These are phyloP conservation scores for Isichthys henryi DNA, from an alignment of 2,113 vertebrate genomes.

Conservation along the genomic window DNA sequence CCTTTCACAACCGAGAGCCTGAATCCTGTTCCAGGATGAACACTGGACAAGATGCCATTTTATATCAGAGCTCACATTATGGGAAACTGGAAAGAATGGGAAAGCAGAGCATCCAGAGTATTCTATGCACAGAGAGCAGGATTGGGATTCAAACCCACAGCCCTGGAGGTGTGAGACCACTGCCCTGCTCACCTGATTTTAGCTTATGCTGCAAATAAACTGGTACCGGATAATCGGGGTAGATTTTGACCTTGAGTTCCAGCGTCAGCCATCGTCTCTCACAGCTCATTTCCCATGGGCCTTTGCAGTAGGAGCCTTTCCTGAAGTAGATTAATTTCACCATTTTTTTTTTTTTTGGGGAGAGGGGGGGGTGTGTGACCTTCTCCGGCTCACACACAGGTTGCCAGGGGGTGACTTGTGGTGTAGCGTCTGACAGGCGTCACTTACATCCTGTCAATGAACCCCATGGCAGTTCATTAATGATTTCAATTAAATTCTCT, in stretches of 20 bases:
- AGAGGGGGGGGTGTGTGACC: not conserved
- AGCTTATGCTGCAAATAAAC: not conserved
- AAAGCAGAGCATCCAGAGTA: not conserved
- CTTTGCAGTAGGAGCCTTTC: not conserved
- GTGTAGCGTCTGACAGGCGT: not conserved
- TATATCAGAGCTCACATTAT: not conserved
- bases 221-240: not conserved
- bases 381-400: not conserved
- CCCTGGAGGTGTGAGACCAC: not conserved
- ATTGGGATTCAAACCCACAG: not conserved
- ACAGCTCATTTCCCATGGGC: not conserved
- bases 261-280: not conserved
- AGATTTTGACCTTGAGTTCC: not conserved
- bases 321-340: conserved; percentile 14
- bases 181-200: not conserved
- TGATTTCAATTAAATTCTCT: conserved; percentile 16
- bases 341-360: not conserved
- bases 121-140: not conserved
- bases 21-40: not conserved
- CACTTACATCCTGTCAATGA: not conserved
- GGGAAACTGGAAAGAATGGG: not conserved
- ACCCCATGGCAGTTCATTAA: conserved; percentile 4
- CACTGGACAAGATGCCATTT: not conserved
- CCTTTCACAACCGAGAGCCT: not conserved
- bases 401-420: not conserved